Evolutionary conservation across 1,140 invertebrate species (phyloP).

Genomic region (Fragariocoptes setiger): DNA sequence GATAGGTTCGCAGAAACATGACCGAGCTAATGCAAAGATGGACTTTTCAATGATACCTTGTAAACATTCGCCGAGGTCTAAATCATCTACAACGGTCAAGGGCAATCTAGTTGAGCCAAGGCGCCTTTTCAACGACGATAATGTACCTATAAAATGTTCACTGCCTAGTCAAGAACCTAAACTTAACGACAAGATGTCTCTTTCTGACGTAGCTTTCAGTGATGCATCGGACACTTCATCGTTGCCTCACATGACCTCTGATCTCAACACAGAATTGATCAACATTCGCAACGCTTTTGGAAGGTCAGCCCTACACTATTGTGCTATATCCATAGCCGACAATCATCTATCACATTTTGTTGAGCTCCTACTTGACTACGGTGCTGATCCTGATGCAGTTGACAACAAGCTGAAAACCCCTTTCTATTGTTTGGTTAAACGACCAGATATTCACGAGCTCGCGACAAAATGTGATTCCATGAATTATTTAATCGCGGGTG

Average conservation of each 20-base stretch:
- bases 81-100: background rate
- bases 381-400: constrained; percentile 52
- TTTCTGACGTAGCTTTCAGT: background rate
- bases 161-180: background rate
- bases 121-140: background rate
- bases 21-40: background rate
- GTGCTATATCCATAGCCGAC: background rate
- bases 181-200: background rate
- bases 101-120: no score
- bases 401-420: constrained; percentile 42
- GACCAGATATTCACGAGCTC: background rate
- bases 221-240: background rate
- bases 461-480: background rate
- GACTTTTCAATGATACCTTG: background rate
- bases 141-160: background rate
- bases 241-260: background rate
- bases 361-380: constrained; percentile 69
- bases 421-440: constrained; percentile 28
- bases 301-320: background rate
- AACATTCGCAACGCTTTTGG: background rate
- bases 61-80: background rate
- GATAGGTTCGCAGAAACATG: background rate
- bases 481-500: background rate
- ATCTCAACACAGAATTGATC: background rate
- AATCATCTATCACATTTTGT: constrained; percentile 15